These are phyloP conservation scores for Seladonia tumulorum DNA, from an alignment of 2,888 invertebrate species.

Conservation along the genomic window DNA sequence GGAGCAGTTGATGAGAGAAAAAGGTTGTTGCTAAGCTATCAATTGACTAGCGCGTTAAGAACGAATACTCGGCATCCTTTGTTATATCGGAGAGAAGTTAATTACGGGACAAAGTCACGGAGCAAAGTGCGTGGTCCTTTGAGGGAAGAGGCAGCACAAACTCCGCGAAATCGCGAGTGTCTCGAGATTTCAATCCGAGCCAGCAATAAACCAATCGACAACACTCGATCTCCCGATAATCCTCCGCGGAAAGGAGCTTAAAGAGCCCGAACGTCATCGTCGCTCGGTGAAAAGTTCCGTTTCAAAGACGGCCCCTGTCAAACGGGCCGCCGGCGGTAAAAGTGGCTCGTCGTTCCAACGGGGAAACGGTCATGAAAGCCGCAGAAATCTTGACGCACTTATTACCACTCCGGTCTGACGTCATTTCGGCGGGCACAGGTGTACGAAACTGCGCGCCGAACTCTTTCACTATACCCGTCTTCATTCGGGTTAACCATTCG, in stretches of 20 bases:
- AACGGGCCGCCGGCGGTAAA: not conserved
- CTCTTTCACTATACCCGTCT: not conserved
- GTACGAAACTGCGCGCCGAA: slow-evolving; percentile 32
- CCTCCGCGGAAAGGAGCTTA: not conserved
- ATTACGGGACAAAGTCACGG: too few relatives aligned
- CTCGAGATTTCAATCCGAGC: not conserved
- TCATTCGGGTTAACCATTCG: slow-evolving; percentile 5
- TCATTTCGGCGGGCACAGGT: slow-evolving; percentile 21
- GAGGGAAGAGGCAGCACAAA: not conserved
- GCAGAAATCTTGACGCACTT: slow-evolving; percentile 32
- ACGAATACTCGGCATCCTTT: not conserved
- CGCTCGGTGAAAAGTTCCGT: slow-evolving; percentile 3
- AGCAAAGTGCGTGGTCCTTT: not conserved
- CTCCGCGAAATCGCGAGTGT: not conserved
- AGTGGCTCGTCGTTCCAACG: not conserved
- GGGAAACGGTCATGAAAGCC: not conserved
- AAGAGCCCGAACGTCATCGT: not conserved
- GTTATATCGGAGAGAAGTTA: not conserved
- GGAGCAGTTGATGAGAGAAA: too few relatives aligned
- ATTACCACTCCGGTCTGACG: slow-evolving; percentile 36
- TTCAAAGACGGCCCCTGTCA: not conserved
- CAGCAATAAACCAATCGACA: slow-evolving; percentile 13
- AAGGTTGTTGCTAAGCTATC: too few relatives aligned
- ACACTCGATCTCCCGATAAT: slow-evolving; percentile 3
- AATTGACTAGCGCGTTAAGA: too few relatives aligned